These are phyloP conservation scores for Leptonema lineaticorne DNA, from an alignment of 1,140 invertebrate species.

Conservation along the genomic window DNA sequence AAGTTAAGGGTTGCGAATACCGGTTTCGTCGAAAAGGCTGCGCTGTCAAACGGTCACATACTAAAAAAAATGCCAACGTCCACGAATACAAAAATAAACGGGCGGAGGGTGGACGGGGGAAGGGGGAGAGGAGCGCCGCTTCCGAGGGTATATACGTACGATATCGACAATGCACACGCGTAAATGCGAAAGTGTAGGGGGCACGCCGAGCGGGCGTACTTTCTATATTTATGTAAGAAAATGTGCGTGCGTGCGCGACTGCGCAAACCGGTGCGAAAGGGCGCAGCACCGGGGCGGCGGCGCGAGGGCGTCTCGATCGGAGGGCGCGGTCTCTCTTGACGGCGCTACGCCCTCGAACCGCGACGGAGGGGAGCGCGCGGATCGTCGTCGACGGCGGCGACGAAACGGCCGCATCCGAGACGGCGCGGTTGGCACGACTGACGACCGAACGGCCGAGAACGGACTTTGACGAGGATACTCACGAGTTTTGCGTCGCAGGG, in stretches of 20 bases:
- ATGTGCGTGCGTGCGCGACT: not conserved
- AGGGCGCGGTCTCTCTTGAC: not conserved
- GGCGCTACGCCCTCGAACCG: not conserved
- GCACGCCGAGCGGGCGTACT: not conserved
- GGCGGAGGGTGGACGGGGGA: not conserved
- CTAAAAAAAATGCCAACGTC: too few species aligned
- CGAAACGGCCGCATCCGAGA: not conserved
- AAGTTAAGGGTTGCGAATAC: too few species aligned
- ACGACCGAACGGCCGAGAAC: too few species aligned
- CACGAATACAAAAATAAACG: too few species aligned
- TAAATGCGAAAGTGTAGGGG: not conserved
- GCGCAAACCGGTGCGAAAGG: not conserved
- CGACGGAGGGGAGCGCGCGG: not conserved
- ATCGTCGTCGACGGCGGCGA: not conserved
- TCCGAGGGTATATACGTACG: not conserved
- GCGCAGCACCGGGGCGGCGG: not conserved
- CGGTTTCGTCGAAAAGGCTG: too few species aligned
- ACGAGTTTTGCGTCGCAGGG: too few species aligned
- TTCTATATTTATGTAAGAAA: slow-evolving; percentile 15
- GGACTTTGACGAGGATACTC: too few species aligned
- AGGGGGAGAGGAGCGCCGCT: not conserved
- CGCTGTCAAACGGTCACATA: too few species aligned
- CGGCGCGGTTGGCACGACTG: too few species aligned
- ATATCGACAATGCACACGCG: not conserved
- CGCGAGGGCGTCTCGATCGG: not conserved